Evolutionary conservation across 2,797 vertebrate species (phyloP).

Genomic region (Sebastes dallii): DNA sequence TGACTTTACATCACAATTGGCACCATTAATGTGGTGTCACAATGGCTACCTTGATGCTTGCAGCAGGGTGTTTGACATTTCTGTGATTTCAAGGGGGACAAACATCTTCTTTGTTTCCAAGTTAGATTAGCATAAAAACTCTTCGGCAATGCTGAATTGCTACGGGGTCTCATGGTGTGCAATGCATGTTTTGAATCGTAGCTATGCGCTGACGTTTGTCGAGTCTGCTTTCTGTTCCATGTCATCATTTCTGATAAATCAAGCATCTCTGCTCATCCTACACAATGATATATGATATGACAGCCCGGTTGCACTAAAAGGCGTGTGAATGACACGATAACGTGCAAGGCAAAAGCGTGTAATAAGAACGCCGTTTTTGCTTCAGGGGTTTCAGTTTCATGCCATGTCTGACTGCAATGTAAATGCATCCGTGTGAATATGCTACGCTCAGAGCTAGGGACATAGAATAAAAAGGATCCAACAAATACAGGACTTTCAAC

Average conservation of each 20-base stretch:
- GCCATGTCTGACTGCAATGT: too few species aligned
- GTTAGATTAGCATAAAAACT: constrained; percentile 30
- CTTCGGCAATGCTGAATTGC: constrained; percentile 15
- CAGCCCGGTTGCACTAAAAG: too few species aligned
- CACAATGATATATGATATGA: neutral
- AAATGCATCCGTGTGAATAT: too few species aligned
- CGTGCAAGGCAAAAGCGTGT: too few species aligned
- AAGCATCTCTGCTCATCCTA: neutral
- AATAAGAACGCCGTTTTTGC: too few species aligned
- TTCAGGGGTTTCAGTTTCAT: too few species aligned
- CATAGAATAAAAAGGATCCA: too few species aligned
- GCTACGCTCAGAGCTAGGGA: too few species aligned
- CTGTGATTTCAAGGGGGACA: constrained; percentile 30
- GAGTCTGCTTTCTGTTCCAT: neutral
- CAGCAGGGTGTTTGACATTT: constrained; percentile 60
- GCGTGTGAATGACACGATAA: too few species aligned
- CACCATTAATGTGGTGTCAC: constrained; percentile 12
- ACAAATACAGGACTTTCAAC: too few species aligned
- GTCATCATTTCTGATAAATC: neutral
- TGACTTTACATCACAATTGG: constrained; percentile 48
- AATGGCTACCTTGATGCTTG: constrained; percentile 31
- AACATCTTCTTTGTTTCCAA: constrained; percentile 41
- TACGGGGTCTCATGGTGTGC: neutral
- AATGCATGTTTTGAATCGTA: constrained; percentile 10
- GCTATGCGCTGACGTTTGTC: neutral